These are phyloP conservation scores for Pleuronectes platessa DNA, from an alignment of 2,113 vertebrate species.

Conservation along the genomic window DNA sequence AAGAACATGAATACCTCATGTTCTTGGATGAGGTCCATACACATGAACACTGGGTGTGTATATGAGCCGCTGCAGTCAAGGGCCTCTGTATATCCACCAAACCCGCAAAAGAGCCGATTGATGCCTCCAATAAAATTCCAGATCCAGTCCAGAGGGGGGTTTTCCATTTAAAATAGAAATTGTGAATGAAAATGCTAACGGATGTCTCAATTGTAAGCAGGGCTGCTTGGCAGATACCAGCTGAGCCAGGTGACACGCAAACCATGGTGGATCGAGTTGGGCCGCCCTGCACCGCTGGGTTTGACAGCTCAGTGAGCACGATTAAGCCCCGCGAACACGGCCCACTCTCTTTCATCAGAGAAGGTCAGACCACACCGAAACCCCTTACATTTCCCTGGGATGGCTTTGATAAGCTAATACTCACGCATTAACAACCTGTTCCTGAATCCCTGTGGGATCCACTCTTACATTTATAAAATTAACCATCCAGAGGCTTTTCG, in stretches of 20 bases:
- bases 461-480: not conserved
- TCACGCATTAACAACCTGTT: not conserved
- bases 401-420: not conserved
- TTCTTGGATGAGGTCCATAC: no score
- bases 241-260: slow-evolving; percentile 21
- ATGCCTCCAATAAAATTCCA: not conserved
- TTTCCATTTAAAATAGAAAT: not conserved
- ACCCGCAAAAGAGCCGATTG: not conserved
- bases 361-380: not conserved
- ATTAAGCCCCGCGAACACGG: not conserved
- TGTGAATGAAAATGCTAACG: not conserved
- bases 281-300: slow-evolving; percentile 8
- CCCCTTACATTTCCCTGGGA: no score
- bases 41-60: slow-evolving; percentile 32
- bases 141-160: not conserved
- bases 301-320: slow-evolving; percentile 31
- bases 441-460: not conserved
- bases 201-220: not conserved
- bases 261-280: not conserved
- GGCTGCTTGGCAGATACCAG: not conserved
- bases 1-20: no score
- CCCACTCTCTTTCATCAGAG: not conserved
- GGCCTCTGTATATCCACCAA: slow-evolving; percentile 9
- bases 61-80: not conserved
- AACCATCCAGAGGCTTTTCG: not conserved